A percentile compares a stretch with the other conserved stretches of the same genome.
phyloP scores from a whole-genome alignment of 2,888 invertebrate species.

The Troglohyphantes excavatus region DNA sequence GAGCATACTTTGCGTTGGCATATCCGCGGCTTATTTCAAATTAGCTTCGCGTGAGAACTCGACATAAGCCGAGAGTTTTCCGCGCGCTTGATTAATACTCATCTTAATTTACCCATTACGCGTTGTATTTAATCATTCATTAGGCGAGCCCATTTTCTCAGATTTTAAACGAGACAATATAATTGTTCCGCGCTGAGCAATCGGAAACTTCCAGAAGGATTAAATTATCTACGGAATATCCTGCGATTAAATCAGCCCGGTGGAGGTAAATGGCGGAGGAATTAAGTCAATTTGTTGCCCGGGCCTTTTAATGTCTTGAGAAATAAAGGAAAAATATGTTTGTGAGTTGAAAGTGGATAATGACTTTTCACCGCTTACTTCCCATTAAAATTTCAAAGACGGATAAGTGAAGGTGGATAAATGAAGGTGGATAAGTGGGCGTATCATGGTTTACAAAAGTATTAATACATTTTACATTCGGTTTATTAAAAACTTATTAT shows the following conservation, averaged over 20 bases:
- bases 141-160: constrained; percentile 21
- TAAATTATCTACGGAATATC: constrained; percentile 21
- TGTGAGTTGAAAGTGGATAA: background rate
- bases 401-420: too few relatives aligned
- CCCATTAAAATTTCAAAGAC: too few relatives aligned
- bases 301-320: background rate
- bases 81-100: constrained; percentile 30
- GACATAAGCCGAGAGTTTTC: background rate
- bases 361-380: background rate
- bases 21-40: background rate
- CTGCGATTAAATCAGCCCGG: constrained; percentile 19
- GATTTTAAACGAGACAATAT: constrained; percentile 12
- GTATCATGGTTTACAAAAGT: too few relatives aligned
- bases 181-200: constrained; percentile 36
- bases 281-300: background rate
- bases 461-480: too few relatives aligned
- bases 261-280: background rate
- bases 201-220: background rate
- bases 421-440: too few relatives aligned
- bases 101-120: constrained; percentile 29
- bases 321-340: background rate
- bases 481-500: too few relatives aligned
- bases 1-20: background rate
- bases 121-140: constrained; percentile 45
- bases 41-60: background rate